Evolutionary conservation across 30 jellyfish, hydroid and myxozoan species (phyloP), one percentile per base, ranked within the genome.

Genomic region (Turritopsis dohrnii): DNA sequence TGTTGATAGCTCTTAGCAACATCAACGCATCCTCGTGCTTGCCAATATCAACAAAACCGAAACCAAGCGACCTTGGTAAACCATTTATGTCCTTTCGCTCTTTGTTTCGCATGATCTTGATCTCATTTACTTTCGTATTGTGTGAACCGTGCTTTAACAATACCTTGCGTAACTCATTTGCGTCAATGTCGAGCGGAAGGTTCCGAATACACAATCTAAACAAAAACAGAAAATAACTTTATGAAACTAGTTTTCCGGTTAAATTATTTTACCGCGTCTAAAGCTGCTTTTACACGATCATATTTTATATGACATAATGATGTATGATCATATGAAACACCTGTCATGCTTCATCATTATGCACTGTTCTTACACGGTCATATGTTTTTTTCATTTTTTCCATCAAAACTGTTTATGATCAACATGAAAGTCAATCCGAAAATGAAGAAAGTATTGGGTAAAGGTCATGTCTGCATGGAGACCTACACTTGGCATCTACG

Each of bases 191-290:
- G 60, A 89, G 54, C 13, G 99, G 99, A 53, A 94, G 87, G 79
- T 94, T 94, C 16, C 99, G 99, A 20, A 94, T 54, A 74, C 96
- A 81, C 28, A 94, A 89, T 91, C 99, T 94, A 71, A 8, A 88
- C 72, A 23, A 27, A 85, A 29, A 75, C n/a, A n/a, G n/a, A 41
- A 41, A 41, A 41, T 3, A 41, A 41, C 9, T 41, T 3, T 41
- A 5, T 3, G 13, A 41, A 41, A 41, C 60, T 41, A 13, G 13
- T 41, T 41, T 13, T 41, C 60, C n/a, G n/a, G n/a, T n/a, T n/a
- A n/a, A n/a, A n/a, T n/a, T n/a, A n/a, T n/a, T n/a, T n/a, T n/a
- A n/a, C n/a, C n/a, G n/a, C n/a, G n/a, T n/a, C n/a, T n/a, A n/a
- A n/a, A n/a, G n/a, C n/a, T n/a, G n/a, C n/a, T n/a, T n/a, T n/a